Evolutionary conservation across 2,888 invertebrate species (phyloP), one percentile per base, ranked within the genome.

Genomic region (Stenurella melanura): DNA sequence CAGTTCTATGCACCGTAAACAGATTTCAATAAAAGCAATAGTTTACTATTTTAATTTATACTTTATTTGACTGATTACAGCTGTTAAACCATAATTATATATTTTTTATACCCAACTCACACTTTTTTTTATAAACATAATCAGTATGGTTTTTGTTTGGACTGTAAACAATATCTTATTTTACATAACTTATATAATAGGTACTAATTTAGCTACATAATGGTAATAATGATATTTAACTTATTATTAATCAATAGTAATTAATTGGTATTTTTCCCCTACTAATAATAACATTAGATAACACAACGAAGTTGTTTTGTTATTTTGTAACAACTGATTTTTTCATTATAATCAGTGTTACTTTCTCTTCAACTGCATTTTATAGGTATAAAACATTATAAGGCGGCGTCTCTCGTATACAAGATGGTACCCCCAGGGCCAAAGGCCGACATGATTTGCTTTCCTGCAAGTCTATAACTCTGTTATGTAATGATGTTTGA

Each of bases 351-450:
- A 26, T 70, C 70, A 18, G 6, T 18, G 69, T 50, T 70, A 70
- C 70, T 70, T 69, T 69, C 69, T 69, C 69, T 69, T 50, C 70
- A 60, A 38, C 70, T 70, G 70, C 70, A 57, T 70, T 60, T 30
- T 42, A 17, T 34, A n/a, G 19, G n/a, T n/a, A 57, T 67, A 15
- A 34, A 57, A 50, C 15, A 12, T 56, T 38, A 38, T 38, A 26
- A 26, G 60, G 58, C 38, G 34, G 34, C 18, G 69, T 50, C 42
- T 67, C 21, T 15, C 12, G 19, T 57, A 57, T 58, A 57, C 30
- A 58, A 50, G 60, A 38, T 70, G 34, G 9, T 42, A 21, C 64
- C 60, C 70, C 19, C 11, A 15, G 42, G 60, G 70, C 42, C 70
- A 21, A 70, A 50, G 19, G 38, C 60, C 15, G 60, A 60, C 60